These are phyloP conservation scores for Heterocephalus glaber DNA, from an alignment of 2,113 vertebrate genomes.

Conservation along the genomic window DNA sequence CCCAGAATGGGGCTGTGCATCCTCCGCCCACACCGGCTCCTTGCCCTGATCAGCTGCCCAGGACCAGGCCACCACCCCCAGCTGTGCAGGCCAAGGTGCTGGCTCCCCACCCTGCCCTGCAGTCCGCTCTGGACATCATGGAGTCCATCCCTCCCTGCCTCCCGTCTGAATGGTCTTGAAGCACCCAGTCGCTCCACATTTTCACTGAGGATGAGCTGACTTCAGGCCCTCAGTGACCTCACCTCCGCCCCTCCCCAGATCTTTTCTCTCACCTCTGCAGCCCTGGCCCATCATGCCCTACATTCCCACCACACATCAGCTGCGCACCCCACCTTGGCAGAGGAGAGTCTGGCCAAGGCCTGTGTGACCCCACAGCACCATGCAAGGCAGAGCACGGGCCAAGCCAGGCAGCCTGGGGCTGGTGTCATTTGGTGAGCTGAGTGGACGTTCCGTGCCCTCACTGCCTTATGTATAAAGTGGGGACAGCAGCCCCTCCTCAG, in stretches of 20 bases:
- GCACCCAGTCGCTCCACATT: background rate
- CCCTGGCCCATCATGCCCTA: accelerated
- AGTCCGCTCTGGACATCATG: background rate
- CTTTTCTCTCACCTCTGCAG: background rate
- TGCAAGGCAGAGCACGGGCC: accelerated
- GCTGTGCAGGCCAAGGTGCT: background rate
- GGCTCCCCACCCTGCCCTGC: background rate
- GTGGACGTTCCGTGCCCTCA: background rate
- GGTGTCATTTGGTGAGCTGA: background rate
- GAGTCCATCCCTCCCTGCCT: background rate
- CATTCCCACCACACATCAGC: background rate
- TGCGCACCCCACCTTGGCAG: background rate
- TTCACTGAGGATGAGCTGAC: background rate
- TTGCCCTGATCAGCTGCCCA: background rate
- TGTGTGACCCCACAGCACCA: accelerated
- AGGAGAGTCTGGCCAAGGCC: accelerated
- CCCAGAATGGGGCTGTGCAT: background rate
- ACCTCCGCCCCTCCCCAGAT: background rate
- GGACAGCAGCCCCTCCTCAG: background rate
- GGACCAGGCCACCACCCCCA: background rate
- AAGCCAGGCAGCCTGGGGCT: background rate
- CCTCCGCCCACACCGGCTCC: background rate
- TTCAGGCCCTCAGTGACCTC: background rate
- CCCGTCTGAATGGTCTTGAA: background rate
- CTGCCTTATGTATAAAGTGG: background rate